Evolutionary conservation across 2,113 vertebrate genomes (phyloP), one percentile per base, ranked within the genome.

Genomic region (Neodontobutis hainanensis): DNA sequence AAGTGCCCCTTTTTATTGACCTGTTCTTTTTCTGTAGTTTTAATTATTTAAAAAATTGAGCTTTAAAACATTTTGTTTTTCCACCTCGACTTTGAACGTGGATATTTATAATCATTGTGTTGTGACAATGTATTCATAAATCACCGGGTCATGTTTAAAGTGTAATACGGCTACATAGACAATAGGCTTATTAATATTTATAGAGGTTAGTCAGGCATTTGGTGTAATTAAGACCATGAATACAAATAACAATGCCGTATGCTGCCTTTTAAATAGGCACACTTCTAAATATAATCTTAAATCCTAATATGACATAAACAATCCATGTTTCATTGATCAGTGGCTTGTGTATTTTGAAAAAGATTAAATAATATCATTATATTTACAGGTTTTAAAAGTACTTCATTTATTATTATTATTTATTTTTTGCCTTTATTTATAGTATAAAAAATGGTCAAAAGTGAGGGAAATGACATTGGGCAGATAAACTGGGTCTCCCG

Each of bases 141-240:
- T 68, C 9, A 19, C 40, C 34, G 6, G 42, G 70, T 64, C 52
- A 61, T 55, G 57, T 70, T 68, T 69, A 36, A 73, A 72, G 27
- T 58, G 56, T 32, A 70, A 73, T 55, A 45, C 57, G 75, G 53
- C 64, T 82, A 75, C 35, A 61, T 67, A 43, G 14, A 74, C 71
- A 80, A 68, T 57, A 55, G 63, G 65, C 49, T 52, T 80, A 58
- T 65, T 82, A 82, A 83, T 80, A 83, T 85, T 85, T 74, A 83
- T 74, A 42, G 66, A 76, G 68, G 78, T 80, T 74, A 69, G 62
- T 19, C 59, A 80, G 65, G 60, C 68, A 74, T 85, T 80, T 80
- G 68, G 79, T 80, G 70, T 66, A 83, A 78, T 84, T 75, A 84
- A 32, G 19, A 10, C 63, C 67, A 73, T 69, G 49, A 34, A 35